Conservation (phyloP, 2,888 invertebrate species). For the Hedya salicella region DNA sequence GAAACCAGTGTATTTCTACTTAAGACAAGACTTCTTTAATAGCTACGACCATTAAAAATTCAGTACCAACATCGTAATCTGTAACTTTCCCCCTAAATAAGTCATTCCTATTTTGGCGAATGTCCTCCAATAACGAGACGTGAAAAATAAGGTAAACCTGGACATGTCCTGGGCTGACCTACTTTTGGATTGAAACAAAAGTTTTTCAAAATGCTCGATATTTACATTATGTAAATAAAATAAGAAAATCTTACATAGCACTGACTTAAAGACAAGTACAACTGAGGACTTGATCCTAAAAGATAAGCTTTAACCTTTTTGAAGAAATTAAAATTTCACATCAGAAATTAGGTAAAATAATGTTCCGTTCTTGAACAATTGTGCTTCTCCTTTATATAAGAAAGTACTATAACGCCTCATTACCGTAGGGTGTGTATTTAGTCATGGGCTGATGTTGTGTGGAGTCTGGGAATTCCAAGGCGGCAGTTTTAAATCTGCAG, state of each 20-base stretch:
- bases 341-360: neutral
- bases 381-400: neutral
- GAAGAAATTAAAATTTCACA: neutral
- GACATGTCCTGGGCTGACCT: neutral
- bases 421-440: neutral
- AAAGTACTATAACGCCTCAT: neutral
- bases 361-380: neutral
- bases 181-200: neutral
- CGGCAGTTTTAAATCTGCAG: neutral
- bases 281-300: neutral
- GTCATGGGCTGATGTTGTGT: neutral
- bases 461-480: neutral
- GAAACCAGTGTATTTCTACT: neutral
- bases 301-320: neutral
- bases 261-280: neutral
- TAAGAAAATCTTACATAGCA: neutral
- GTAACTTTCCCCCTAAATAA: neutral
- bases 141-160: neutral
- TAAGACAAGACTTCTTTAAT: neutral
- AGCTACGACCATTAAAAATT: neutral
- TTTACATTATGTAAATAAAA: neutral
- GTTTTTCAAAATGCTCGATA: neutral
- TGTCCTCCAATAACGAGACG: neutral
- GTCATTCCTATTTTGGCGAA: neutral
- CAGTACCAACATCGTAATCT: neutral